These are phyloP conservation scores for Drosophila algonquin DNA, from an alignment of 2,888 invertebrate species.

Conservation along the genomic window DNA sequence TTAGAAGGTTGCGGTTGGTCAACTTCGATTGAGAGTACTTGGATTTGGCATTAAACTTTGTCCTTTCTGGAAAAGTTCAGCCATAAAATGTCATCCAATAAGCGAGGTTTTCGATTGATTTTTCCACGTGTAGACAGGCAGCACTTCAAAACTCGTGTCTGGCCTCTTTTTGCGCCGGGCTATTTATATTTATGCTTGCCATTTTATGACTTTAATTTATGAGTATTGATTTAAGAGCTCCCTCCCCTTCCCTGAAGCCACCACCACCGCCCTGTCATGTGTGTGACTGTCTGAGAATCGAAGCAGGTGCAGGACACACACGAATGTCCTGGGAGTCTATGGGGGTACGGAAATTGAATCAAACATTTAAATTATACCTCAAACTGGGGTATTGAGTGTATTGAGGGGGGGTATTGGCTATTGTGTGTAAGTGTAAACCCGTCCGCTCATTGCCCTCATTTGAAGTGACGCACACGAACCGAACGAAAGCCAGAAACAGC, in stretches of 20 bases:
- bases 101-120: conserved; percentile 40
- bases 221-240: conserved; percentile 58
- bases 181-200: conserved; percentile 51
- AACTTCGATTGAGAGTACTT: background rate
- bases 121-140: conserved; percentile 27
- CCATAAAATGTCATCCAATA: conserved; percentile 32
- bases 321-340: conserved; percentile 17
- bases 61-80: conserved; percentile 26
- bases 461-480: conserved; percentile 33
- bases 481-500: conserved; percentile 13
- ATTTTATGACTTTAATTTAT: conserved; percentile 60
- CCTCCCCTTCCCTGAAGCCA: background rate
- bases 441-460: conserved; percentile 11
- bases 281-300: conserved; percentile 49
- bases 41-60: conserved; percentile 27
- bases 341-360: conserved; percentile 38
- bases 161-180: conserved; percentile 16
- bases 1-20: background rate
- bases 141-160: conserved; percentile 48
- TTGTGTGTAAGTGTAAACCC: conserved; percentile 2
- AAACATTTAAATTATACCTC: conserved; percentile 46
- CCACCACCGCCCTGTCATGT: background rate
- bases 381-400: background rate
- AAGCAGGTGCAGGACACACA: conserved; percentile 55
- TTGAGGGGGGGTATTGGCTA: background rate